Percentiles rank a stretch among this genome's conserved stretches.
Evolutionary conservation across 2,888 invertebrate species (phyloP).

Genomic region (Megalurothrips usitatus): DNA sequence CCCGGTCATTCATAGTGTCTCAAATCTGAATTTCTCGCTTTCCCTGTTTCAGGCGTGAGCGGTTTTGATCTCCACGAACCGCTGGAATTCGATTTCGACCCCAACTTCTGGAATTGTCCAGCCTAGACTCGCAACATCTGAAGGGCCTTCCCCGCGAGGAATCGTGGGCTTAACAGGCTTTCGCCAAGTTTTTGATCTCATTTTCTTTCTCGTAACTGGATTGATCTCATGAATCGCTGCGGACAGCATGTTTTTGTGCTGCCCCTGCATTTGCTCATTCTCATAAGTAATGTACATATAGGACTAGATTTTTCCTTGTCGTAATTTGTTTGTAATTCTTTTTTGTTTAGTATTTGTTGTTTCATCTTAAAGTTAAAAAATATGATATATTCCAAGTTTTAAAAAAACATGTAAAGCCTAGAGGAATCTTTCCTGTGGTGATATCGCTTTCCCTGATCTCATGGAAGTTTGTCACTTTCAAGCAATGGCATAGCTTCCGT

Average conservation of each 20-base stretch:
- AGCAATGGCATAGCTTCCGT: neutral
- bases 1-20: neutral
- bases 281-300: no score
- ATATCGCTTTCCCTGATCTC: conserved; percentile 17
- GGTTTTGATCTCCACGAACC: neutral
- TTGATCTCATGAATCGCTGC: no score
- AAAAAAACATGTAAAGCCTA: neutral
- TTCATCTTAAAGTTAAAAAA: neutral
- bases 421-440: neutral
- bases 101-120: conserved; percentile 6
- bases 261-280: no score
- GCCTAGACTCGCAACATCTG: neutral
- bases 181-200: neutral
- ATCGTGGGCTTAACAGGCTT: neutral
- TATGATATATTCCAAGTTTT: neutral
- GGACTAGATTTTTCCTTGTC: neutral
- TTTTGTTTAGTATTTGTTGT: neutral
- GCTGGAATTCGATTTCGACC: neutral
- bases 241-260: no score
- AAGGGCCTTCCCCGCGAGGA: no score
- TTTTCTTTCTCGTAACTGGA: neutral
- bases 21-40: neutral
- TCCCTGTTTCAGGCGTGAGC: neutral
- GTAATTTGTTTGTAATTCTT: neutral
- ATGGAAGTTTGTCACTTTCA: neutral